Conservation (phyloP, 2,888 invertebrate species). For the Euzophera pinguis region DNA sequence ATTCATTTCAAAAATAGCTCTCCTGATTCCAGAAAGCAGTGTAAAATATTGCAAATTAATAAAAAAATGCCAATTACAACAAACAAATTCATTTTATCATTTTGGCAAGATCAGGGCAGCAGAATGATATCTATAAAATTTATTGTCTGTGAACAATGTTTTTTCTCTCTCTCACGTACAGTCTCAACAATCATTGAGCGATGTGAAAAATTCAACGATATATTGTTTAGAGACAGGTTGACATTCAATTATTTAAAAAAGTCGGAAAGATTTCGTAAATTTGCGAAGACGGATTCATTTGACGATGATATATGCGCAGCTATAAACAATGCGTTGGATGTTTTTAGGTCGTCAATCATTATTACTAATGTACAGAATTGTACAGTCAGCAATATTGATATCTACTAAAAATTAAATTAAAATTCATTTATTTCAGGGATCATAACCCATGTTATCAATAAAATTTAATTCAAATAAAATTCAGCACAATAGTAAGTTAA, state of each 20-base stretch:
- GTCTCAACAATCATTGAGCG: conserved; percentile 23
- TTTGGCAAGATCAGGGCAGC: conserved; percentile 25
- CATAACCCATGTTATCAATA: too few species aligned
- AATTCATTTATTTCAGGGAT: too few species aligned
- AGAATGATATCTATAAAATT: conserved; percentile 48
- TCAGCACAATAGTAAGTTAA: too few species aligned
- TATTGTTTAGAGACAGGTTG: conserved; percentile 25
- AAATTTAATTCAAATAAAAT: too few species aligned
- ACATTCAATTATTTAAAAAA: conserved; percentile 12
- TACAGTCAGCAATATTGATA: too few species aligned
- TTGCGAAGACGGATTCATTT: neutral
- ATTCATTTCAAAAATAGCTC: too few species aligned
- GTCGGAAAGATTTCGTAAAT: neutral
- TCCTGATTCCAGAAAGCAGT: neutral
- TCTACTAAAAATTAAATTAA: too few species aligned
- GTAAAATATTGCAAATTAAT: neutral
- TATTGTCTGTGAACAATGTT: conserved; percentile 60
- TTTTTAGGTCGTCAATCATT: conserved; percentile 1
- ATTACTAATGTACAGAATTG: too few species aligned
- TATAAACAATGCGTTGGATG: conserved; percentile 1
- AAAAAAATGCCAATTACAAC: neutral
- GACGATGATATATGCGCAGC: neutral
- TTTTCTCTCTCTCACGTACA: conserved; percentile 56
- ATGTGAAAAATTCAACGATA: conserved; percentile 30
- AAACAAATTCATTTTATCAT: conserved; percentile 26